Conservation (phyloP, 2,113 vertebrate genomes). For the Oreochromis aureus region DNA sequence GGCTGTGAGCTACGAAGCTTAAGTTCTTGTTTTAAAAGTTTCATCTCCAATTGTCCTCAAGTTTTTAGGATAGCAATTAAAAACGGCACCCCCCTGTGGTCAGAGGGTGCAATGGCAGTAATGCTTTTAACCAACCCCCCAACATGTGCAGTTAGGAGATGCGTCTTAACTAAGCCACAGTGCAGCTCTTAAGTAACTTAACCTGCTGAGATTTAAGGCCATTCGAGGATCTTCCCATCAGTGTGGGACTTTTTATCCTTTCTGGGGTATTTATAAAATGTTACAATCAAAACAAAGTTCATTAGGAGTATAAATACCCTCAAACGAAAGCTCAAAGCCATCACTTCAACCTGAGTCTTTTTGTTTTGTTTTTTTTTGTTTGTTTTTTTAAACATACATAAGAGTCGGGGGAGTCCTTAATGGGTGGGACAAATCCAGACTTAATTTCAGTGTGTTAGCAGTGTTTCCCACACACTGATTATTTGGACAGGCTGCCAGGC, state of each 20-base stretch:
- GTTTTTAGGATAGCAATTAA: neutral
- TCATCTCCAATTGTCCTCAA: neutral
- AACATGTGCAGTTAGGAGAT: neutral
- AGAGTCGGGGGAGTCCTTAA: neutral
- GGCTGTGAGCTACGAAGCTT: neutral
- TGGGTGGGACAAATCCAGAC: neutral
- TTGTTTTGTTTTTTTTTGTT: neutral
- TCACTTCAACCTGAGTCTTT: neutral
- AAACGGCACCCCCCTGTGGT: conserved; percentile 11
- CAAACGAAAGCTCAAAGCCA: neutral
- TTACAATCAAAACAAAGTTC: neutral
- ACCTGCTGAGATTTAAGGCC: neutral
- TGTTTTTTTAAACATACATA: neutral
- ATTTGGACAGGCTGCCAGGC: neutral
- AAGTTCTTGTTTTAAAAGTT: neutral
- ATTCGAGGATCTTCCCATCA: neutral
- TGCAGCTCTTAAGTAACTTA: neutral
- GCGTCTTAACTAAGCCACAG: neutral
- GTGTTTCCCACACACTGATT: neutral
- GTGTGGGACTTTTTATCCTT: neutral
- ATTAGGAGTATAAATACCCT: neutral
- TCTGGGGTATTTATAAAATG: neutral
- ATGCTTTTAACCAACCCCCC: neutral
- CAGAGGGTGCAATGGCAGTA: neutral
- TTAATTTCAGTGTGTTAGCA: neutral